A percentile compares a stretch with the other conserved stretches of the same genome.
phyloP scores from a whole-genome alignment of 2,888 invertebrate species.

The Theretra japonica region DNA sequence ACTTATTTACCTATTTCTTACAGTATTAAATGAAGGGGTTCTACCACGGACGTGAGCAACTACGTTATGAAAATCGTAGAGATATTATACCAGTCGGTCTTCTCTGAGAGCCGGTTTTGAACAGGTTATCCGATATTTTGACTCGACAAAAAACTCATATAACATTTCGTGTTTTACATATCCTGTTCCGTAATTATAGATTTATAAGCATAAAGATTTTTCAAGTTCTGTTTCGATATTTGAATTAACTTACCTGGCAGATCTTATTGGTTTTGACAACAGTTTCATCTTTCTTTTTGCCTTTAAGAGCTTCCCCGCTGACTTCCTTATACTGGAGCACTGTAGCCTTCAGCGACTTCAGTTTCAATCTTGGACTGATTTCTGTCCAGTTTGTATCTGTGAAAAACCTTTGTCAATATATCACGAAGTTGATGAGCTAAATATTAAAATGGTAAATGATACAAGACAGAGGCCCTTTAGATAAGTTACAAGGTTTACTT shows the following conservation, averaged over 20 bases:
- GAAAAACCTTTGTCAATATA: constrained; percentile 24
- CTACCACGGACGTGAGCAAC: neutral
- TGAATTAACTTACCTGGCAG: constrained; percentile 72
- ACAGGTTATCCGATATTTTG: constrained; percentile 5
- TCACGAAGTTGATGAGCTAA: neutral
- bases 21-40: neutral
- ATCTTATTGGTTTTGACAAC: constrained; percentile 73
- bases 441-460: neutral
- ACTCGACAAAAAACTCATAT: neutral
- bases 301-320: constrained; percentile 72
- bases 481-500: neutral
- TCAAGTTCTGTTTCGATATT: neutral
- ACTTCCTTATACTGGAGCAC: constrained; percentile 72
- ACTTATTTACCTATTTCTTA: neutral
- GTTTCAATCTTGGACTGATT: constrained; percentile 67
- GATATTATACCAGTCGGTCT: neutral
- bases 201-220: constrained; percentile 2
- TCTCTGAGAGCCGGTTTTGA: constrained; percentile 8
- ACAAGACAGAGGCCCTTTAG: too few relatives aligned
- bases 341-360: constrained; percentile 69
- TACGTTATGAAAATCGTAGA: neutral
- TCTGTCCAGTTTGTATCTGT: constrained; percentile 71
- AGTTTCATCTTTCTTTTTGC: constrained; percentile 79
- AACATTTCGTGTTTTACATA: neutral
- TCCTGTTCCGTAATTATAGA: neutral